Evolutionary conservation across 2,888 invertebrate genomes (phyloP), one percentile per base, ranked within the genome.

Genomic region (Zaprionus obscuricornis): DNA sequence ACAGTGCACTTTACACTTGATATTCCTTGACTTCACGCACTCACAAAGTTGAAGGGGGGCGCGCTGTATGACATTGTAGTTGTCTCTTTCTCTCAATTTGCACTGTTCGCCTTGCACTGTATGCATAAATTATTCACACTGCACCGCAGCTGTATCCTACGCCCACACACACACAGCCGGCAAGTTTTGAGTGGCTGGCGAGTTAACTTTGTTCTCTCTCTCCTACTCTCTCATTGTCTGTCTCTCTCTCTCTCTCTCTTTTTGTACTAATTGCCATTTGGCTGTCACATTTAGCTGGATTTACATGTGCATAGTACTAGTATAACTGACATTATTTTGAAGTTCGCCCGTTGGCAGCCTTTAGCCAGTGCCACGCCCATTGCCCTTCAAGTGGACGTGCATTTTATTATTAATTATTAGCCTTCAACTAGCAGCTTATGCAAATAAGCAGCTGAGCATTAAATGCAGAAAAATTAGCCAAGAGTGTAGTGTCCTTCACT

Each of bases 291-390:
- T 85, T 79, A 69, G 63, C 56, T 56, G 78, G 66, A 85, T 69
- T 85, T 82, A 82, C 85, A 81, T 85, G 78, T 66, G 66, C 77
- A 67, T 60, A n/a, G n/a, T n/a, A n/a, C n/a, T n/a, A n/a, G n/a
- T n/a, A 73, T 57, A 81, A 56, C 62, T 66, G 58, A 66, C 72
- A 72, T 70, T 67, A 84, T 68, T 66, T 57, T 56, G 51, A 63
- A 74, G 62, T 62, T 55, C 42, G 45, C 24, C 58, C 18, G 39
- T 42, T 43, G 47, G 66, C 84, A 71, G 68, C 56, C 56, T 42
- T 34, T 40, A 37, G 43, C 40, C 39, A 51, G 11, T 37, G 50
- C 16, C 24, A 16, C 43, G 22, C 22, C 42, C 56, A 40, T 40
- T 40, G 42, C 34, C 57, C 51, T 37, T 62, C 42, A 20, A 62